Evolutionary conservation across 2,797 vertebrate species (phyloP).

Genomic region (Gastrophryne carolinensis): DNA sequence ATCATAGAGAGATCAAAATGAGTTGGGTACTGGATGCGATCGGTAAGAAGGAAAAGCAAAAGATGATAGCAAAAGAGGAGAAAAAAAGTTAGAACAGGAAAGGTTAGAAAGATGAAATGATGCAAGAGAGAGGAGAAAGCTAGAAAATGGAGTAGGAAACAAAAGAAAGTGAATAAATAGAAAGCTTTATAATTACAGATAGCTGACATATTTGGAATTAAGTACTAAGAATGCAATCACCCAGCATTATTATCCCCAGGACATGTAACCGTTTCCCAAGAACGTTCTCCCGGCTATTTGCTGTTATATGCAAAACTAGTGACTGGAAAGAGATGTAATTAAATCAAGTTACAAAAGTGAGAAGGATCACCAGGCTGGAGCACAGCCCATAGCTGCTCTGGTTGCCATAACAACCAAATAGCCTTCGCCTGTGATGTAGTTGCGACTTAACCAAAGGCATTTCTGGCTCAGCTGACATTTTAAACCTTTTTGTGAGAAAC

Average conservation of each 20-base stretch:
- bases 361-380: conserved; percentile 63
- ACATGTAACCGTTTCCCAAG: background rate
- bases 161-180: background rate
- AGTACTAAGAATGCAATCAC: background rate
- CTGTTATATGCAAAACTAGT: conserved; percentile 57
- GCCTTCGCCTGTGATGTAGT: conserved; percentile 53
- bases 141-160: background rate
- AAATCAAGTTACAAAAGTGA: conserved; percentile 64
- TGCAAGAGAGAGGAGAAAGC: too few relatives aligned
- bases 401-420: conserved; percentile 70
- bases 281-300: conserved; percentile 7
- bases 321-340: conserved; percentile 61
- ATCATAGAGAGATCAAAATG: too few relatives aligned
- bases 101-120: background rate
- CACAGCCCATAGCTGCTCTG: conserved; percentile 55
- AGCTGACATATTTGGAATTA: background rate
- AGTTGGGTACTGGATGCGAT: too few relatives aligned
- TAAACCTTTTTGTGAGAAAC: conserved; percentile 54
- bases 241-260: background rate
- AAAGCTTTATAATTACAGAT: too few relatives aligned
- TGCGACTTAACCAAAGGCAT: conserved; percentile 56
- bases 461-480: conserved; percentile 57
- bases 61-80: background rate
- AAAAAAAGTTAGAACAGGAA: background rate
- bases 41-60: background rate